Base-by-base conservation (phyloP, 2,797 vertebrate genomes). In the Hozukius guyotensis region DNA sequence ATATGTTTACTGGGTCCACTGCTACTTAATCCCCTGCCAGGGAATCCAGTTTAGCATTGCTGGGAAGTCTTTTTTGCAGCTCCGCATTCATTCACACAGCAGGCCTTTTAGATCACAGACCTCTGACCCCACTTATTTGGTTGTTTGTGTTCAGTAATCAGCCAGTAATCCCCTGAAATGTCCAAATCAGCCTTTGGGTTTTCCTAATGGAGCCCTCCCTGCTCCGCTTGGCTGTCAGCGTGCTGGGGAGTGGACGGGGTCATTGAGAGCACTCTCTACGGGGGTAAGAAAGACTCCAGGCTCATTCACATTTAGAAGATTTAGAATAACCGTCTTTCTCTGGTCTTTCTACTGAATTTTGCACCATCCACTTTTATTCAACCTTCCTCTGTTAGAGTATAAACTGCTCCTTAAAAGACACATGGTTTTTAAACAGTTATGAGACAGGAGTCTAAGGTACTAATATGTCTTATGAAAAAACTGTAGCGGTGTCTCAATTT, bases 81-180 rank as follows among this genome's bases (percentile, higher is more conserved):
- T 72, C 71, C 20, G 59, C 77, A 77, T 65, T 85, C 82, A 80
- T 60, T 75, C 81, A 71, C 63, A 55, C 56, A 70, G 53, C 36
- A 69, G 60, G 42, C 20, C 36, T 83, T 80, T 84, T 27, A 83
- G 82, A 89, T 84, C 71, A 46, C 66, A 69, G 82, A 80, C 87
- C 88, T 84, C 70, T 83, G 91, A 92, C 86, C 84, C 63, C 46
- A 66, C 79, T 80, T 92, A 80, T 90, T 92, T 88, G 38, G 55
- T 85, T 93, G 88, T 92, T 94, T 93, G 87, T 89, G 83, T 89
- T 93, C 89, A 89, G 83, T 83, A 88, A 90, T 92, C 89, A 93
- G 78, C 46, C 77, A 56, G 73, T 94, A 88, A 94, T 91, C 86
- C 90, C 27, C 53, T 78, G 77, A 93, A 91, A 88, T 85, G 88